Percentiles rank a stretch among this genome's conserved stretches.
These are phyloP conservation scores for Engystomops pustulosus DNA, from an alignment of 2,113 vertebrate species.

Conservation along the genomic window DNA sequence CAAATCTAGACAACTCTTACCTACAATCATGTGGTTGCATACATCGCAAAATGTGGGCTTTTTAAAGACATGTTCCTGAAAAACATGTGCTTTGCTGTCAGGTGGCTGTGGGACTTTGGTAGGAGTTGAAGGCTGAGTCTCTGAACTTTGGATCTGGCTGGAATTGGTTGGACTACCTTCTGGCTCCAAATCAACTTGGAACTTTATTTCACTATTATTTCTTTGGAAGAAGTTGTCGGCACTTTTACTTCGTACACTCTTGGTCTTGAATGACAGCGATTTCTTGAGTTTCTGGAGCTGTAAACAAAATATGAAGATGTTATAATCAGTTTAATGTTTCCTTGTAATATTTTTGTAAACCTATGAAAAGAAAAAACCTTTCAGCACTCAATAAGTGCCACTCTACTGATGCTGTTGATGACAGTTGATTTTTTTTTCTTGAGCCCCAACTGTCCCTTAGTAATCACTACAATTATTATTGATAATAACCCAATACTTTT, in stretches of 20 bases:
- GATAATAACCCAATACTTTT: too few relatives aligned
- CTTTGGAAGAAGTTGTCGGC: constrained; percentile 96
- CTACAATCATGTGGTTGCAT: constrained; percentile 99
- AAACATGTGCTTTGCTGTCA: constrained; percentile 83
- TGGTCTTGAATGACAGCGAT: constrained; percentile 97
- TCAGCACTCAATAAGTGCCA: too few relatives aligned
- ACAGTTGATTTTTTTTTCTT: too few relatives aligned
- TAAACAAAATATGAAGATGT: constrained; percentile 57
- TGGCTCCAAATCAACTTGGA: constrained; percentile 78
- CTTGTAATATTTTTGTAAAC: not conserved
- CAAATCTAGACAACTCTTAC: too few relatives aligned
- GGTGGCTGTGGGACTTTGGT: constrained; percentile 78
- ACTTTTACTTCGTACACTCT: constrained; percentile 96
- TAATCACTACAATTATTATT: too few relatives aligned
- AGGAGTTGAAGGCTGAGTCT: constrained; percentile 81
- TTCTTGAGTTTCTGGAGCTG: constrained; percentile 96
- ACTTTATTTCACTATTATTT: constrained; percentile 81
- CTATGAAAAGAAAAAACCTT: too few relatives aligned
- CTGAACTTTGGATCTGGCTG: constrained; percentile 77
- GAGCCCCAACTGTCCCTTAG: too few relatives aligned
- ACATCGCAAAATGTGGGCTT: constrained; percentile 97
- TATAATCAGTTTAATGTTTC: not conserved
- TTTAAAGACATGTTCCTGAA: constrained; percentile 98
- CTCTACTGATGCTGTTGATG: too few relatives aligned
- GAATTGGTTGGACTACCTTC: constrained; percentile 83